Percentiles rank a stretch among this genome's conserved stretches.
phyloP scores from a whole-genome alignment of 2,113 vertebrate genomes.

The Ginglymostoma cirratum region DNA sequence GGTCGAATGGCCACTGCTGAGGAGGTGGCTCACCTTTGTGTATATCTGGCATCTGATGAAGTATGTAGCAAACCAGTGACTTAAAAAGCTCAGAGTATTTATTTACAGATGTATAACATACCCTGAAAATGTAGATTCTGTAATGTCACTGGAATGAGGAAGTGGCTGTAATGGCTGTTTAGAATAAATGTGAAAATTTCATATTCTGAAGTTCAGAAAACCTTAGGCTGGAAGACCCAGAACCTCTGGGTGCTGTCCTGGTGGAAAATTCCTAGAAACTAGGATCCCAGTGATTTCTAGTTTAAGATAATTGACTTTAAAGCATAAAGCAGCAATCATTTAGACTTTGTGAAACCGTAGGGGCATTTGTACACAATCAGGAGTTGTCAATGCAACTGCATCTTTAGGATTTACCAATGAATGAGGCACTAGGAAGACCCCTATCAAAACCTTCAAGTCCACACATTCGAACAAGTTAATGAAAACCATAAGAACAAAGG shows the following conservation, averaged over 20 bases:
- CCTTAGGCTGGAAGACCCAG: background rate
- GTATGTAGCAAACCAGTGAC: constrained; percentile 52
- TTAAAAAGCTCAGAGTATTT: background rate
- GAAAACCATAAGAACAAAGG: background rate
- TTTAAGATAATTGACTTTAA: background rate
- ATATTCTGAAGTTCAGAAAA: background rate
- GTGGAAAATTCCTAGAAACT: background rate
- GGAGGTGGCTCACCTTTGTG: constrained; percentile 81
- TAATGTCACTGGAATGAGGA: background rate
- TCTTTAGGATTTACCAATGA: background rate
- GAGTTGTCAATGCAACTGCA: background rate
- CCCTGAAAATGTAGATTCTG: background rate
- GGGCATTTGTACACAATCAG: background rate
- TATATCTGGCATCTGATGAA: constrained; percentile 92
- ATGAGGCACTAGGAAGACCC: background rate
- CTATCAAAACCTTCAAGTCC: background rate
- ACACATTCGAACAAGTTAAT: background rate
- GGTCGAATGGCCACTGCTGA: constrained; percentile 82
- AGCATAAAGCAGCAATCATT: background rate
- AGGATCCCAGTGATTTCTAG: background rate
- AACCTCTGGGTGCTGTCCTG: background rate
- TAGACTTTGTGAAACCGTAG: background rate
- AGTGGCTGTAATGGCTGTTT: background rate
- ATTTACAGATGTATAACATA: background rate
- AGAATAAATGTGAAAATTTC: background rate